Evolutionary conservation across 2,113 vertebrate species (phyloP), one percentile per base, ranked within the genome.

Genomic region (Ceyx melanurus): DNA sequence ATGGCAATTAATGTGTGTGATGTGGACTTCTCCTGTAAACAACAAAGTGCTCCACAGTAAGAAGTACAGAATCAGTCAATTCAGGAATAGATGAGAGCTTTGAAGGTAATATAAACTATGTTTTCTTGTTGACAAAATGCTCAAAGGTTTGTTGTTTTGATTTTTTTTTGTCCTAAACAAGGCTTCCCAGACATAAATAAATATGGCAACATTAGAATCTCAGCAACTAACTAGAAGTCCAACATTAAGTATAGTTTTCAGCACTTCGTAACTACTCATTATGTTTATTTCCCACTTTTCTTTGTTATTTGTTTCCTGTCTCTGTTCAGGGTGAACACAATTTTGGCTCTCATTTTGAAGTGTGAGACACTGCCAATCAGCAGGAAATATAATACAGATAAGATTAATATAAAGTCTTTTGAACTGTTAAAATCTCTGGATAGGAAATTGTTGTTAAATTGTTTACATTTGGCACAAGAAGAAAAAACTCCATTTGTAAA

Each of bases 311-410:
- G 17, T 97, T 98, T 98, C 97, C 97, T 97, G 90, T 96, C 94
- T 88, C 92, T 84, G 58, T 93, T 97, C 74, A 45, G 72, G 97
- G 97, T 96, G 97, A 98, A 93, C 94, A 97, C 40, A 97, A 96
- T 97, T 97, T 98, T 97, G 96, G 97, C 97, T 97, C 97, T 93
- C 66, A 80, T 45, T 93, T 93, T 93, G 91, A 97, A 97, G 93
- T 26, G 6, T 90, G 96, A 97, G 92, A 87, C 92, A 86, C 75
- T 97, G 96, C 96, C 97, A 97, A 97, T 97, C 97, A 97, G 94
- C 94, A 97, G 97, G 97, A 97, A 97, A 97, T 98, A 97, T 96
- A 97, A 97, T 95, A 97, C 96, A 97, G 97, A 98, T 97, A 98
- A 98, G 97, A 97, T 96, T 97, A 95, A 93, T 96, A 96, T 96